Base-by-base conservation (phyloP, 2,888 invertebrate species). In the Sinotaia quadrata region DNA sequence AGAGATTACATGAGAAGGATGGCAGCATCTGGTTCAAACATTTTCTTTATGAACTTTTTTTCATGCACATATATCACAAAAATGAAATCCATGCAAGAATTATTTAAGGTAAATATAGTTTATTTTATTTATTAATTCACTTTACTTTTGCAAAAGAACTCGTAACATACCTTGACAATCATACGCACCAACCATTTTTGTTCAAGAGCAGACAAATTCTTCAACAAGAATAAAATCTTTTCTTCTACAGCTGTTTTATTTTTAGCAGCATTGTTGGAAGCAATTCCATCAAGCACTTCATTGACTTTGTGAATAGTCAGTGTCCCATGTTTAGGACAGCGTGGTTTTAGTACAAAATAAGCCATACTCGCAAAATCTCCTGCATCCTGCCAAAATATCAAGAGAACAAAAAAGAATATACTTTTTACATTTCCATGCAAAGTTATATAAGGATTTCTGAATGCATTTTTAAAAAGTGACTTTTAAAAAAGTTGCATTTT, bases 101-200 rank as follows among this genome's bases (percentile, higher is more conserved):
- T n/a, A n/a, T n/a, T n/a, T n/a, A n/a, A n/a, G n/a, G n/a, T n/a
- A n/a, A n/a, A n/a, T n/a, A n/a, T n/a, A n/a, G n/a, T n/a, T n/a
- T n/a, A n/a, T n/a, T n/a, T n/a, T n/a, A n/a, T n/a, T n/a, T n/a
- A n/a, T n/a, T n/a, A n/a, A n/a, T n/a, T n/a, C n/a, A n/a, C n/a
- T n/a, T n/a, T n/a, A n/a, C n/a, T n/a, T n/a, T n/a, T n/a, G n/a
- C n/a, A n/a, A n/a, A n/a, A n/a, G n/a, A n/a, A n/a, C n/a, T n/a
- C n/a, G n/a, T n/a, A n/a, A 15, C 44, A 44, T 68, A 94, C 93
- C 88, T 97, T 97, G 18, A 98, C 89, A 58, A 98, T 91, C 63
- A 97, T 93, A 65, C 96, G 90, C 7, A 96, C 92, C 27, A 97
- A 90, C 97, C 97, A 98, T 89, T 95, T 96, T 75, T 94, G 91